Percentiles rank a stretch among this genome's conserved stretches.
Evolutionary conservation across 2,113 vertebrate species (phyloP).

Genomic region (Calidris pygmaea): DNA sequence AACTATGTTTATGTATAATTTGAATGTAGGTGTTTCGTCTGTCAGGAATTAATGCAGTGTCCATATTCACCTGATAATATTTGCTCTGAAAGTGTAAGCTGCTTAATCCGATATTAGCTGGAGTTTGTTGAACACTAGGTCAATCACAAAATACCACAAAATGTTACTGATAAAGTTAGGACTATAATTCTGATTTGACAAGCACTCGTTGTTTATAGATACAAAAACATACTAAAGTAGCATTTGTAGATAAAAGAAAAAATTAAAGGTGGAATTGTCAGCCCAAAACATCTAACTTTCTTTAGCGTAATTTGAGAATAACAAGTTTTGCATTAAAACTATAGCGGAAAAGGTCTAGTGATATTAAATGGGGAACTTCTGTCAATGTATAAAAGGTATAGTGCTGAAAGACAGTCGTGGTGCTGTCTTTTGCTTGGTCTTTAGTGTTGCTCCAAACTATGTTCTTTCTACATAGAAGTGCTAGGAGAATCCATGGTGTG

Average conservation of each 20-base stretch:
- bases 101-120: neutral
- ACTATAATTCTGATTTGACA: neutral
- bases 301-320: neutral
- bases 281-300: neutral
- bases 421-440: neutral
- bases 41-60: neutral
- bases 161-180: neutral
- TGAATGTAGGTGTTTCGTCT: neutral
- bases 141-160: neutral
- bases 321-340: neutral
- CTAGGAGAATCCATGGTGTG: neutral
- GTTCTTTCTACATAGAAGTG: neutral
- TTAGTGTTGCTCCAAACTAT: constrained; percentile 9
- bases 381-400: neutral
- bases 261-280: neutral
- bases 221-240: neutral
- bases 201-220: neutral
- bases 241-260: neutral
- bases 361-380: neutral
- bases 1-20: neutral
- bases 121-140: neutral
- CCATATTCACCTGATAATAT: neutral
- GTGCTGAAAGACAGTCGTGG: neutral
- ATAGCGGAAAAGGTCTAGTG: neutral
- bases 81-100: neutral